These are phyloP conservation scores for Drosophila triauraria DNA, from an alignment of 1,140 invertebrate genomes.

Conservation along the genomic window DNA sequence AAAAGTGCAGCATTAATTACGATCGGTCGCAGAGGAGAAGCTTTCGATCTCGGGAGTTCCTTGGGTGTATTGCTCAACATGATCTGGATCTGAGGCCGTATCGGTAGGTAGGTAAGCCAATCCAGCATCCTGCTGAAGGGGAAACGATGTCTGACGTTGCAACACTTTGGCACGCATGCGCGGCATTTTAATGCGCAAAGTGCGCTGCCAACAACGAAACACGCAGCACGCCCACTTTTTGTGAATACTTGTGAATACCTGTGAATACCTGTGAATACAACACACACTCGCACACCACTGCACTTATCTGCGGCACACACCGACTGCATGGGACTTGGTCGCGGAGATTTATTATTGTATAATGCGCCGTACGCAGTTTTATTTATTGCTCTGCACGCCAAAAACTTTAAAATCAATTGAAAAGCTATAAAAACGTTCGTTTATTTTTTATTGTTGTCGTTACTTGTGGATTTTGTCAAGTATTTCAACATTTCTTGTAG, in stretches of 20 bases:
- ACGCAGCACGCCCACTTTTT: slow-evolving; percentile 80
- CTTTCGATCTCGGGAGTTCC: slow-evolving; percentile 45
- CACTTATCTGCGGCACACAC: slow-evolving; percentile 11
- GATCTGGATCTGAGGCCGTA: slow-evolving; percentile 18
- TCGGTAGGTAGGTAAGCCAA: slow-evolving; percentile 17
- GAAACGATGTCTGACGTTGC: slow-evolving; percentile 54
- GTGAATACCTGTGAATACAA: slow-evolving; percentile 3
- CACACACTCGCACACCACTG: slow-evolving; percentile 5
- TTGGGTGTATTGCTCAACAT: slow-evolving; percentile 50
- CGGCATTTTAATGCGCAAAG: slow-evolving; percentile 80
- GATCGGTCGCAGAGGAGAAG: slow-evolving; percentile 13
- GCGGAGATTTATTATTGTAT: slow-evolving; percentile 80
- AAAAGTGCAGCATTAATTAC: slow-evolving; percentile 76
- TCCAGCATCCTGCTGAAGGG: slow-evolving; percentile 39
- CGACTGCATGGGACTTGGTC: slow-evolving; percentile 30
- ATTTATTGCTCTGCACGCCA: slow-evolving; percentile 75
- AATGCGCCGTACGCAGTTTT: slow-evolving; percentile 73
- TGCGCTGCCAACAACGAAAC: slow-evolving; percentile 70
- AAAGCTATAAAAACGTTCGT: slow-evolving; percentile 80
- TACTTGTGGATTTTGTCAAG: slow-evolving; percentile 71
- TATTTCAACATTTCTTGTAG: slow-evolving; percentile 78
- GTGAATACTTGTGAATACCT: slow-evolving; percentile 31
- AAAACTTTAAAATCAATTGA: slow-evolving; percentile 77
- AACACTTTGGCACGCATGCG: slow-evolving; percentile 79
- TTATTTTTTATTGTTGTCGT: slow-evolving; percentile 77